phyloP scores from a whole-genome alignment of 2,113 vertebrate species.

The Chunga burmeisteri region DNA sequence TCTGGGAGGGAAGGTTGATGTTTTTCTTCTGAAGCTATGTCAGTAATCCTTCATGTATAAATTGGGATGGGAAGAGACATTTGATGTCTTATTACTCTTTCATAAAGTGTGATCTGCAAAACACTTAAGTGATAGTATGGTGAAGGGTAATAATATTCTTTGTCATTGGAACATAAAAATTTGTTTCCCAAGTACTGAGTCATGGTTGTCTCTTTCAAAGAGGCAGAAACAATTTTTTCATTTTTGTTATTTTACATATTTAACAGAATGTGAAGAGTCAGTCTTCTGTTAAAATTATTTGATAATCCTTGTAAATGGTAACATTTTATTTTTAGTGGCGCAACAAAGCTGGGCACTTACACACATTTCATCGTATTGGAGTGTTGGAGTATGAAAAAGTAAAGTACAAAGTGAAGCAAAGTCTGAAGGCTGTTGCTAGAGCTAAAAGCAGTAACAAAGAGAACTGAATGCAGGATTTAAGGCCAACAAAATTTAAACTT shows the following conservation, averaged over 20 bases:
- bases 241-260: neutral
- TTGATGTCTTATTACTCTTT: neutral
- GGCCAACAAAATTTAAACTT: conserved; percentile 72
- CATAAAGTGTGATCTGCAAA: neutral
- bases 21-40: neutral
- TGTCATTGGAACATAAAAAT: neutral
- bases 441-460: conserved; percentile 64
- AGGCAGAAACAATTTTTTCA: neutral
- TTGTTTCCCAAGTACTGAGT: neutral
- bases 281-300: neutral
- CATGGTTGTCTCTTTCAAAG: neutral
- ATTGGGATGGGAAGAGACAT: neutral
- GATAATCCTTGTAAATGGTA: neutral
- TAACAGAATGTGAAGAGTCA: neutral
- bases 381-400: conserved; percentile 41
- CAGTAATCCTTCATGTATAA: neutral
- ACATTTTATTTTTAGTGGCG: conserved; percentile 32
- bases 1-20: neutral
- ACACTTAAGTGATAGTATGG: neutral
- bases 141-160: neutral
- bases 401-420: conserved; percentile 46
- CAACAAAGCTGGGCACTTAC: neutral
- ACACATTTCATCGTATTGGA: conserved; percentile 20
- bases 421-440: conserved; percentile 62
- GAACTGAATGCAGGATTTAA: conserved; percentile 46